phyloP scores from a whole-genome alignment of 2,888 invertebrate species.

The Actias luna region DNA sequence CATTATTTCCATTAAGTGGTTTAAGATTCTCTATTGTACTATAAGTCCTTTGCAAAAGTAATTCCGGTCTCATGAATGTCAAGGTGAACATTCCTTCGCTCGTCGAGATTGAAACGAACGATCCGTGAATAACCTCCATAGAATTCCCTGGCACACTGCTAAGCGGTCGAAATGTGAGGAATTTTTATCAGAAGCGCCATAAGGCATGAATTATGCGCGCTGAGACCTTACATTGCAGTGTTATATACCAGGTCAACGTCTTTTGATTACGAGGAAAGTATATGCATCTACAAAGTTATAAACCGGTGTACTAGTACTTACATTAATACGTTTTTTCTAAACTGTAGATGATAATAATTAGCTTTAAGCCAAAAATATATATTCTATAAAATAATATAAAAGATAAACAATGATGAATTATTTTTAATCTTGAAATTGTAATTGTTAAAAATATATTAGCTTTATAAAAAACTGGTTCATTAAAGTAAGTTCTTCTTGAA shows the following conservation, averaged over 20 bases:
- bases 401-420: no score
- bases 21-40: not conserved
- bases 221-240: constrained; percentile 51
- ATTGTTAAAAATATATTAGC: no score
- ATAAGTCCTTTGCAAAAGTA: constrained; percentile 8
- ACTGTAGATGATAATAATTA: no score
- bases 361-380: no score
- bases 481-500: no score
- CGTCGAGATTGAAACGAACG: constrained; percentile 37
- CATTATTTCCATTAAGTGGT: not conserved
- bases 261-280: constrained; percentile 27
- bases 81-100: constrained; percentile 17
- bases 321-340: no score
- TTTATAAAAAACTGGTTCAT: no score
- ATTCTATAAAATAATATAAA: no score
- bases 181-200: constrained; percentile 59
- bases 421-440: no score
- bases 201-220: constrained; percentile 68
- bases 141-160: constrained; percentile 41
- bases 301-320: not conserved
- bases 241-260: constrained; percentile 33
- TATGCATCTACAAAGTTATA: constrained; percentile 21
- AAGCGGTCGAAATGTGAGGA: constrained; percentile 54
- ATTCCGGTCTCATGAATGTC: constrained; percentile 16
- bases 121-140: constrained; percentile 43